Evolutionary conservation across 2,888 invertebrate genomes (phyloP).

Genomic region (Sinopyrophorus schimmeli): DNA sequence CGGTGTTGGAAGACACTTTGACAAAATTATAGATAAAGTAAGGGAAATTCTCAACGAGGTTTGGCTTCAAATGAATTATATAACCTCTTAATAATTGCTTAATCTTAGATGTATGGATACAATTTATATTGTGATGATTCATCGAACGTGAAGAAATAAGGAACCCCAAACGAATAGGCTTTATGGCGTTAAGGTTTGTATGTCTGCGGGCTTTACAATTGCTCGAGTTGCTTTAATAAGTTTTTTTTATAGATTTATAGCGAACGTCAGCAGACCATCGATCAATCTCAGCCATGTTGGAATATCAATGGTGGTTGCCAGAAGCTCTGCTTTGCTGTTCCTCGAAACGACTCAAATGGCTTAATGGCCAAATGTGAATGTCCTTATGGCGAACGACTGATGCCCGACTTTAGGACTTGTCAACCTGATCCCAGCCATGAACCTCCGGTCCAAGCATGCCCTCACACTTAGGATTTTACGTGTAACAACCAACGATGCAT

Average conservation of each 20-base stretch:
- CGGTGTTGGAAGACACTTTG: too few relatives aligned
- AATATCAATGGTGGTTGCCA: constrained; percentile 88
- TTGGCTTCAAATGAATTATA: too few relatives aligned
- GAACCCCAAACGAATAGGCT: too few relatives aligned
- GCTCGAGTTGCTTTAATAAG: not conserved
- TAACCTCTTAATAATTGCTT: too few relatives aligned
- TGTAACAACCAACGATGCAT: constrained; percentile 92
- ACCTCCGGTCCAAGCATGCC: constrained; percentile 86
- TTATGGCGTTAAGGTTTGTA: too few relatives aligned
- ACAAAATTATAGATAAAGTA: too few relatives aligned
- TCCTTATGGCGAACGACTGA: constrained; percentile 87
- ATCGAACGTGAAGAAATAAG: too few relatives aligned
- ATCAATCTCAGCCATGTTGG: constrained; percentile 77
- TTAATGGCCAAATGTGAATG: constrained; percentile 81
- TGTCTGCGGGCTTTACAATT: too few relatives aligned
- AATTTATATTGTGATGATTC: too few relatives aligned
- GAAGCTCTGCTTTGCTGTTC: constrained; percentile 93
- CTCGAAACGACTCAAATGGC: constrained; percentile 61
- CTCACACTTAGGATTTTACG: constrained; percentile 91
- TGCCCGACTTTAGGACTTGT: constrained; percentile 71
- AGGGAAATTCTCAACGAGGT: too few relatives aligned
- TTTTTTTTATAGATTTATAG: constrained; percentile 64
- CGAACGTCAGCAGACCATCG: constrained; percentile 71
- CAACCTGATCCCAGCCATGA: constrained; percentile 81
- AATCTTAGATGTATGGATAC: too few relatives aligned